These are phyloP conservation scores for Centropus unirufus DNA, from an alignment of 2,113 vertebrate species.

Conservation along the genomic window DNA sequence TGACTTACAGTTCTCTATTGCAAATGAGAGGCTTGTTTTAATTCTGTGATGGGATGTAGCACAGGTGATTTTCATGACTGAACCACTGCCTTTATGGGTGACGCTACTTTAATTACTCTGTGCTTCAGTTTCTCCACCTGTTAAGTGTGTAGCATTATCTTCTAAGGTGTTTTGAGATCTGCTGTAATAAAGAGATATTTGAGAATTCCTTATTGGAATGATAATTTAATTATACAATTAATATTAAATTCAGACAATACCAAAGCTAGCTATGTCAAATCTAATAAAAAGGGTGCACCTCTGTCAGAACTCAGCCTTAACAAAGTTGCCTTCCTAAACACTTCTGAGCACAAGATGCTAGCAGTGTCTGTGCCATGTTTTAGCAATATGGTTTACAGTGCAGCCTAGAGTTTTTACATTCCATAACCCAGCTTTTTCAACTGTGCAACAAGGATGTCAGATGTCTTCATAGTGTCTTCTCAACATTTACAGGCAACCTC, in stretches of 20 bases:
- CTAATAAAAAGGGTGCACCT: neutral
- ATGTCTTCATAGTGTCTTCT: neutral
- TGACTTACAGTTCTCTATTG: neutral
- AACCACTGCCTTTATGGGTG: neutral
- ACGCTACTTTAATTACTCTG: neutral
- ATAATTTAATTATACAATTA: neutral
- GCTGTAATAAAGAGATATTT: neutral
- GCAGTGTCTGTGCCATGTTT: neutral
- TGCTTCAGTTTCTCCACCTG: neutral
- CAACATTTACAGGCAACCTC: neutral
- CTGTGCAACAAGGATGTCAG: neutral
- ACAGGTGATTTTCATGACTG: neutral
- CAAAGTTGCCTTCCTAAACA: neutral
- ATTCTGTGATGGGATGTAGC: neutral
- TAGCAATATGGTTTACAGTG: neutral
- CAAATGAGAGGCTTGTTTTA: neutral
- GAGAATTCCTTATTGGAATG: neutral
- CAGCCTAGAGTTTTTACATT: neutral
- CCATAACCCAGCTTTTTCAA: neutral
- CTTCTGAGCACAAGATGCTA: neutral
- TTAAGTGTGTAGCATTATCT: neutral
- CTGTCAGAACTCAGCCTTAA: neutral
- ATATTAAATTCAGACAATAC: neutral
- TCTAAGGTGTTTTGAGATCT: neutral
- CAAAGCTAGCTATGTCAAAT: neutral